Base-by-base conservation (phyloP, 2,797 vertebrate species). In the Sebastolobus alascanus region DNA sequence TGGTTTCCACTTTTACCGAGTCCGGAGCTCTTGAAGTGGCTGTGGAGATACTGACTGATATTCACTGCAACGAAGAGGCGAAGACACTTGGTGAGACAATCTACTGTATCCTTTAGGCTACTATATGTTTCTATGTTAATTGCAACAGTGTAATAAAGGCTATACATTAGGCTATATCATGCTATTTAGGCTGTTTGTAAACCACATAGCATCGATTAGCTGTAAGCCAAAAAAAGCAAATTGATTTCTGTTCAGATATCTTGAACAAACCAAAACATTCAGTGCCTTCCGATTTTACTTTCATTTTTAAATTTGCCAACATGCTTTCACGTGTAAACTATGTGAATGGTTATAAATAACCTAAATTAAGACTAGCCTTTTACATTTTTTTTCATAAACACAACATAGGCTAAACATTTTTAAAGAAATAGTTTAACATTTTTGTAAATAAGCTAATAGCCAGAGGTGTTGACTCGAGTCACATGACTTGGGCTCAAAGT, bases 1-100 rank as follows among this genome's bases (percentile, higher is more conserved):
- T 91, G 70, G 81, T 92, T 1, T 67, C 68, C 0, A 66, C 75
- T 0, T 91, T 86, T 0, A 83, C 72, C 1, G 90, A 90, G 61
- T 0, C 1, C 1, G 8, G 2, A 0, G 85, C 70, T 9, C 25
- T 43, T 1, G 0, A 0, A 0, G 86, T 90, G 31, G 14, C 76
- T 0, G 3, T 4, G 40, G 73, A 84, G 2, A 4, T 83, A 0
- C 76, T 91, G 3, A 16, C 0, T 0, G 1, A 35, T 1, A 89
- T 90, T 0, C 10, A 0, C 4, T 87, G 83, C 55, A 9, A 13
- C 1, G 0, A 61, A 0, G 60, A 63, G 1, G 90, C 89, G 0
- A 0, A 22, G 1, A 0, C 0, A 0, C 81, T 90, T 1, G 82
- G 86, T 89, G 37, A 56, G 65, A 14, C 10, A 1, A 16, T 18